phyloP scores from a whole-genome alignment of 2,113 vertebrate genomes.

The Cyanoderma ruficeps region DNA sequence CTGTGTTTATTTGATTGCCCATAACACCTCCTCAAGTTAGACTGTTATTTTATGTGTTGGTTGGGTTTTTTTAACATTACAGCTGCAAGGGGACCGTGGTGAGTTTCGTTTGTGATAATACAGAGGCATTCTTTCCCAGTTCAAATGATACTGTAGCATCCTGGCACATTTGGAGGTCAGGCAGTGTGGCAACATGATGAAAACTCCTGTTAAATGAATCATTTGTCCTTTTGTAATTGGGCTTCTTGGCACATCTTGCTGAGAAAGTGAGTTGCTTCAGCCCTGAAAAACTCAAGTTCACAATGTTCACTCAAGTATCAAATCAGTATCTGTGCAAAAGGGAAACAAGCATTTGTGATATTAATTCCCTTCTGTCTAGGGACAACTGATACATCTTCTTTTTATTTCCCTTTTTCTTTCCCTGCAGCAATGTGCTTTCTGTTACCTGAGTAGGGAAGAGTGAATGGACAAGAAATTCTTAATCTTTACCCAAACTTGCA shows the following conservation, averaged over 20 bases:
- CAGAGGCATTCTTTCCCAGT: background rate
- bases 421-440: background rate
- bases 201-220: slow-evolving; percentile 35
- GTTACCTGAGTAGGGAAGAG: background rate
- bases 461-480: background rate
- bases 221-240: slow-evolving; percentile 39
- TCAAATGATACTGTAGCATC: slow-evolving; percentile 38
- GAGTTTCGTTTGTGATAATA: background rate
- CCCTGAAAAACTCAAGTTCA: slow-evolving; percentile 6
- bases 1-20: background rate
- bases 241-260: slow-evolving; percentile 15
- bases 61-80: background rate
- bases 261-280: slow-evolving; percentile 33
- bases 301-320: background rate
- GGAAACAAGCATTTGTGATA: background rate
- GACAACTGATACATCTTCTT: background rate
- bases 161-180: slow-evolving; percentile 6
- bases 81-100: background rate
- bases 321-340: background rate
- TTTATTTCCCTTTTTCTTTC: background rate
- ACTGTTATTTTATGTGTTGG: background rate
- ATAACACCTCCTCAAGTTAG: background rate
- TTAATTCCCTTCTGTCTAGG: background rate
- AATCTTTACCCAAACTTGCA: background rate
- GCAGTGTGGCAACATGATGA: background rate